Percentiles rank a stretch among this genome's conserved stretches.
phyloP scores from a whole-genome alignment of 2,113 vertebrate genomes.

The Ophiodon elongatus region DNA sequence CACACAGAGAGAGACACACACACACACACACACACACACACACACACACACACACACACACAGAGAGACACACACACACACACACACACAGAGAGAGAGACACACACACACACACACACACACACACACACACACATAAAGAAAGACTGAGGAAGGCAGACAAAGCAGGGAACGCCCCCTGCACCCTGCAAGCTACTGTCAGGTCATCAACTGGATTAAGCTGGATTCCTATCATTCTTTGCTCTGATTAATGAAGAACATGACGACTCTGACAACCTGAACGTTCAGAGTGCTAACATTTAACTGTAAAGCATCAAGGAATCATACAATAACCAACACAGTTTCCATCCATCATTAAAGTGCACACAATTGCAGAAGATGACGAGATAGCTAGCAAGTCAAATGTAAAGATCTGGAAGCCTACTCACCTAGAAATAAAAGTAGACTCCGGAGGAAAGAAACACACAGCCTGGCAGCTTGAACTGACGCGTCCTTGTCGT shows the following conservation, averaged over 20 bases:
- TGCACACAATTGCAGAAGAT: conserved; percentile 22
- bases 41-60: conserved; percentile 6
- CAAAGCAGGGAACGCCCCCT: conserved; percentile 87
- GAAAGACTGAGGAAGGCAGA: conserved; percentile 73
- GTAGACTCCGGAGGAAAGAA: not conserved
- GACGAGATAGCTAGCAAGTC: not conserved
- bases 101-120: conserved; percentile 25
- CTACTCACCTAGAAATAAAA: conserved; percentile 54
- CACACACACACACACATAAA: conserved; percentile 43
- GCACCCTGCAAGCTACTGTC: conserved; percentile 72
- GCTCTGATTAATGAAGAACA: conserved; percentile 1
- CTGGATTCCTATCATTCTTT: conserved; percentile 62
- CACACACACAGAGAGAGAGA: conserved; percentile 20
- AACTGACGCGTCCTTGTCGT: conserved; percentile 56
- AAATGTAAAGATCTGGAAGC: not conserved
- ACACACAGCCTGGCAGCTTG: conserved; percentile 16
- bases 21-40: conserved; percentile 30
- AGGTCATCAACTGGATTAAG: conserved; percentile 69
- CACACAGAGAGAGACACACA: conserved; percentile 38
- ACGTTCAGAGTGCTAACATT: not conserved
- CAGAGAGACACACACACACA: conserved; percentile 31
- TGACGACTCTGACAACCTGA: not conserved
- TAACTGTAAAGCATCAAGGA: not conserved
- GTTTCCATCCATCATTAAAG: conserved; percentile 8
- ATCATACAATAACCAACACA: not conserved